A percentile compares a stretch with the other conserved stretches of the same genome.
These are phyloP conservation scores for Hephaestus fuliginosus DNA, from an alignment of 2,797 vertebrate genomes.

Conservation along the genomic window DNA sequence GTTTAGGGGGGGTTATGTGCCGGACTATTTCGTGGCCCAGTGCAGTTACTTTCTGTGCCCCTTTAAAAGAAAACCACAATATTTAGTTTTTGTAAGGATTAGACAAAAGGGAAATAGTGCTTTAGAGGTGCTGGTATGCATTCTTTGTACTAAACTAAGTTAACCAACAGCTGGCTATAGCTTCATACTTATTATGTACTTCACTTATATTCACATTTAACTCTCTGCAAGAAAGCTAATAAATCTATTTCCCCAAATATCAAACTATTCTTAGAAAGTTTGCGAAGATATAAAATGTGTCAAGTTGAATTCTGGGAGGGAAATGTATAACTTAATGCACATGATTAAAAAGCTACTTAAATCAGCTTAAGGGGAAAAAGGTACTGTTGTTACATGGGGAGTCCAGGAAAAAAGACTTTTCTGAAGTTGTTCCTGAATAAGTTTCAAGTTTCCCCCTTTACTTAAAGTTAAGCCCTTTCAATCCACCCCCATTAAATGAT, in stretches of 20 bases:
- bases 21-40: constrained; percentile 10
- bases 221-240: neutral
- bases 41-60: neutral
- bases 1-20: neutral
- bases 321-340: neutral
- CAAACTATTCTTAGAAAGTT: neutral
- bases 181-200: too few species aligned
- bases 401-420: neutral
- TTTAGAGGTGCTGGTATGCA: neutral
- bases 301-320: too few species aligned
- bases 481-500: constrained; percentile 59
- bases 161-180: neutral
- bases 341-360: too few species aligned
- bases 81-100: neutral
- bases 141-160: neutral
- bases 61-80: neutral
- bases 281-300: neutral
- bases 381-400: too few species aligned
- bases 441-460: constrained; percentile 53
- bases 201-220: neutral
- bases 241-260: neutral
- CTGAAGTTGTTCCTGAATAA: constrained; percentile 19
- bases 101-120: neutral
- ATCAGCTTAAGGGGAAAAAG: too few species aligned
- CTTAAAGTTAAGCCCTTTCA: constrained; percentile 53